Evolutionary conservation across 2,888 invertebrate genomes (phyloP).

Genomic region (Globia sparganii): DNA sequence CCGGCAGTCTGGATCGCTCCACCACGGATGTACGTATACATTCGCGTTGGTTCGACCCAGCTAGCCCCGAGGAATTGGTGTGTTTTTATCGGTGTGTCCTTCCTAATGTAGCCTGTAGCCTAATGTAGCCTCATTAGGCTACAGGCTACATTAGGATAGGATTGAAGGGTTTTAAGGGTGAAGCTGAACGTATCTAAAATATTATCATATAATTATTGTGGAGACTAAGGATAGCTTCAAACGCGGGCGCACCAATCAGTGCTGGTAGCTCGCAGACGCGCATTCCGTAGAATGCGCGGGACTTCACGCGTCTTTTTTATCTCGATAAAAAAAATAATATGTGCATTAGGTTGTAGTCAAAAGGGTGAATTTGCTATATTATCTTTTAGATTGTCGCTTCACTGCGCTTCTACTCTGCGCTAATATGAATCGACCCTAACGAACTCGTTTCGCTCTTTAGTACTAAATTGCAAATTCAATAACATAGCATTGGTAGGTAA

Average conservation of each 20-base stretch:
- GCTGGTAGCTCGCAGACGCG: too few relatives aligned
- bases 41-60: too few relatives aligned
- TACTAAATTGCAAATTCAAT: neutral
- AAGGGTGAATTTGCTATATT: too few relatives aligned
- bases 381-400: too few relatives aligned
- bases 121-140: too few relatives aligned
- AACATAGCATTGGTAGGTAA: neutral
- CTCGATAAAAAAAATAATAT: neutral
- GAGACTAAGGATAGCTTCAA: neutral
- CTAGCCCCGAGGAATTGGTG: too few relatives aligned
- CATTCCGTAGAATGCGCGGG: neutral
- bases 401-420: neutral
- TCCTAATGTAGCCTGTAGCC: too few relatives aligned
- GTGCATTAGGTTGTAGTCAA: neutral
- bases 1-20: too few relatives aligned
- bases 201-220: neutral
- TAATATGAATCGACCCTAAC: neutral
- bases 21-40: too few relatives aligned
- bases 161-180: neutral
- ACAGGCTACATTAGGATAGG: neutral
- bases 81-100: neutral
- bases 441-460: too few relatives aligned
- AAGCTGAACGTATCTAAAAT: neutral
- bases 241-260: neutral
- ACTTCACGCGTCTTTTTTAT: neutral